A percentile compares a stretch with the other conserved stretches of the same genome.
These are phyloP conservation scores for Ricordea florida DNA, from an alignment of 92 coral and sea anemone species.

Conservation along the genomic window DNA sequence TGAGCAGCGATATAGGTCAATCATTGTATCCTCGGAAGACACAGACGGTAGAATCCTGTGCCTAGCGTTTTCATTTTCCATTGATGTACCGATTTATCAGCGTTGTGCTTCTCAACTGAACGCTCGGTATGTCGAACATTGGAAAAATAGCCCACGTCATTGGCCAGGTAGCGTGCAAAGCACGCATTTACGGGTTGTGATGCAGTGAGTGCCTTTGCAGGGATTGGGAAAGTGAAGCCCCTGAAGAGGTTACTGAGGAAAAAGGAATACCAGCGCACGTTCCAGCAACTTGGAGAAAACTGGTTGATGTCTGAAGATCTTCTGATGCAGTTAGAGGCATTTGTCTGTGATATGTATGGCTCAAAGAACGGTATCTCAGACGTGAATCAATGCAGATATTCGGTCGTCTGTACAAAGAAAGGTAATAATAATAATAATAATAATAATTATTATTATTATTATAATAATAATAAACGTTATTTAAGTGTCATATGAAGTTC, in stretches of 20 bases:
- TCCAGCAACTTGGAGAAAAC: constrained; percentile 10
- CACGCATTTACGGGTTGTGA: constrained; percentile 32
- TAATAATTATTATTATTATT: too few species aligned
- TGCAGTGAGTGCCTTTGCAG: constrained; percentile 30
- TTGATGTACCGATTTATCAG: constrained; percentile 8
- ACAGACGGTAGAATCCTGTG: constrained; percentile 38
- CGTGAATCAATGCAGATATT: too few species aligned
- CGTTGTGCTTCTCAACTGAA: constrained; percentile 31
- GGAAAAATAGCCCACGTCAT: constrained; percentile 7
- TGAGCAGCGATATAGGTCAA: neutral
- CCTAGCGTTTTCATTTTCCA: constrained; percentile 16
- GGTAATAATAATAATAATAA: too few species aligned
- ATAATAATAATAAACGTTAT: too few species aligned
- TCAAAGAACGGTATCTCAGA: too few species aligned
- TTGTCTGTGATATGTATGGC: constrained; percentile 40
- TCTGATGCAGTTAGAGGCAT: constrained; percentile 28
- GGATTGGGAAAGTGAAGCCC: constrained; percentile 40
- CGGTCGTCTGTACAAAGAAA: too few species aligned
- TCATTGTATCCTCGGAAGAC: constrained; percentile 37
- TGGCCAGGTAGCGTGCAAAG: constrained; percentile 34
- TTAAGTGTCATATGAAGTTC: too few species aligned
- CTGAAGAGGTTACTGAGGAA: constrained; percentile 21
- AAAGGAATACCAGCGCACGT: constrained; percentile 6
- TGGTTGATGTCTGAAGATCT: constrained; percentile 33
- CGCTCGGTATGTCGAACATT: constrained; percentile 29